Evolutionary conservation across 2,888 invertebrate genomes (phyloP).

Genomic region (Drosophila silvestris): DNA sequence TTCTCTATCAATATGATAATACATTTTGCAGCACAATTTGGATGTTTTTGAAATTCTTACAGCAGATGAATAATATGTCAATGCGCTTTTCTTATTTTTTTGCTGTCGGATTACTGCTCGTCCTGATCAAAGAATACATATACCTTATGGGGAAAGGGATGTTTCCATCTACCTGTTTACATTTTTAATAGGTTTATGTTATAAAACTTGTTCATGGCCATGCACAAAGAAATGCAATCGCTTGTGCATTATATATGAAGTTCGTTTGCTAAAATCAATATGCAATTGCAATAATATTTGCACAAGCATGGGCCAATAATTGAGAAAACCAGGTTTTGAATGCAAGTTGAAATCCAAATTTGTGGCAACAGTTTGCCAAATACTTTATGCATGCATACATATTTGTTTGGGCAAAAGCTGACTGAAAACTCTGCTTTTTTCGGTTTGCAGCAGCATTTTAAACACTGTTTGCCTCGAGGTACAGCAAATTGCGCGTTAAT

Average conservation of each 20-base stretch:
- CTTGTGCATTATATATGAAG: not conserved
- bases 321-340: constrained; percentile 21
- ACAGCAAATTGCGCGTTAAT: constrained; percentile 68
- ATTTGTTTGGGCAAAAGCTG: constrained; percentile 1
- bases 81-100: not conserved
- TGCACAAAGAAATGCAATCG: not conserved
- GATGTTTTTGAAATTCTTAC: not conserved
- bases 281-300: constrained; percentile 32
- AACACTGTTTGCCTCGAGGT: constrained; percentile 48
- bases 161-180: not conserved
- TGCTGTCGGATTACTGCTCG: not conserved
- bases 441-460: constrained; percentile 20
- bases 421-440: not conserved
- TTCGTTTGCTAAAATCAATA: constrained; percentile 22
- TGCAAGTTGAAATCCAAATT: constrained; percentile 1
- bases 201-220: not conserved
- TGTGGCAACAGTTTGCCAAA: constrained; percentile 15
- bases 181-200: not conserved
- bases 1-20: not conserved
- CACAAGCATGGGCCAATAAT: constrained; percentile 30
- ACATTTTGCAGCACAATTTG: rapidly evolving
- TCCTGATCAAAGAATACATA: not conserved
- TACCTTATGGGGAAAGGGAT: not conserved
- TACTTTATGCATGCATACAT: constrained; percentile 7
- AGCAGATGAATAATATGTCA: not conserved